Evolutionary conservation across 2,888 invertebrate species (phyloP), one percentile per base, ranked within the genome.

Genomic region (Magallana nippona): DNA sequence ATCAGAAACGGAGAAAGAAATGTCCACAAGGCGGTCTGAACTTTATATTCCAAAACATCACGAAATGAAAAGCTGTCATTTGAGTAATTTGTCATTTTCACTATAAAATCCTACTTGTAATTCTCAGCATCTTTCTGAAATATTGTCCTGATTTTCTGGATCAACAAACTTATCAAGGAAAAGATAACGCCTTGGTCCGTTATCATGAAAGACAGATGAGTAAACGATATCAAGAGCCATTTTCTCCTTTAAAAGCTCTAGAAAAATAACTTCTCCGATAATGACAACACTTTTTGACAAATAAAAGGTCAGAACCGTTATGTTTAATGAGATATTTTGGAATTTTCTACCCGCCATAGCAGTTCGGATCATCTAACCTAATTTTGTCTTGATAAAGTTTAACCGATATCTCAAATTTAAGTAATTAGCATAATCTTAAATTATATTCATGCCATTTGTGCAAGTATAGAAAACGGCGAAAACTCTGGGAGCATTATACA

Each of bases 1-100:
- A 90, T 84, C 15, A 90, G 81, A 32, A 88, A 58, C 2, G 89
- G 89, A 1, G 89, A 86, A n/a, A 83, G 78, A 77, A 87, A 89
- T 10, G 84, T 85, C 89, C 89, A 89, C 27, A 89, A 71, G 19
- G 71, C 71, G 1, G 22, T 27, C 27, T 71, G 71, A 5, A 27
- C 15, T 27, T 71, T 27, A 71, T 71, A 71, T 71, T 71, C 71
- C 15, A 22, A 15, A 27, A 71, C 71, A 15, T 71, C 27, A 15
- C 13, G 5, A 27, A 27, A 71, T 1, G 27, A 27, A 63, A 19
- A 19, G 27, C 63, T 22, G 2, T 27, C 22, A 19, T 19, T 22
- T 10, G 71, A 71, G 15, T 71, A 19, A 32, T 32, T 71, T 13
- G 71, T 15, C 71, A 71, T 71, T 10, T 71, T 71, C 13, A 60